phyloP scores from a whole-genome alignment of 2,113 vertebrate species.

The Tympanuchus pallidicinctus region DNA sequence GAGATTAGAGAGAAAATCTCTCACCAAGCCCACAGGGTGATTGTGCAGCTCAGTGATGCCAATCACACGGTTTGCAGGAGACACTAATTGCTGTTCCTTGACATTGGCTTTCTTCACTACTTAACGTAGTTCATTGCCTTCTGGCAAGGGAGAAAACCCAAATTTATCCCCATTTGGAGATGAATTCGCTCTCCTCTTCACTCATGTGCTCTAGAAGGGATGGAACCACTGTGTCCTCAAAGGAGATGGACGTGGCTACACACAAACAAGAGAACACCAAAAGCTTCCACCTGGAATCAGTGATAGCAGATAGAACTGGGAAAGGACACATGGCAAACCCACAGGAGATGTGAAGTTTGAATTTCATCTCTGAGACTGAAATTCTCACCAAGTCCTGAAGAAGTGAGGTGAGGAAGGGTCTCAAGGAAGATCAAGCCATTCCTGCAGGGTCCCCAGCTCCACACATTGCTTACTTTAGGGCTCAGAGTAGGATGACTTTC shows the following conservation, averaged over 20 bases:
- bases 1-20: not conserved
- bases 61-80: constrained; percentile 14
- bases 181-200: not conserved
- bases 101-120: not conserved
- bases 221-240: not conserved
- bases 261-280: fast-evolving
- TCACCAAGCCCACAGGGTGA: not conserved
- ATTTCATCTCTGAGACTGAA: not conserved
- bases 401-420: not conserved
- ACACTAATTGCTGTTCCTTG: constrained; percentile 12
- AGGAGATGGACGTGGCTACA: fast-evolving
- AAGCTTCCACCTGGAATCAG: not conserved
- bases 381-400: not conserved
- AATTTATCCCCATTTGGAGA: not conserved
- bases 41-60: not conserved
- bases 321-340: not conserved
- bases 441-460: not conserved
- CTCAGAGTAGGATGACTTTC: not conserved
- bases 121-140: not conserved
- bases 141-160: not conserved
- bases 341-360: not conserved
- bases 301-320: not conserved
- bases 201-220: not conserved
- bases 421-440: not conserved
- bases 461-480: not conserved